Conservation (phyloP, 2,797 vertebrate genomes). For the Falco biarmicus region DNA sequence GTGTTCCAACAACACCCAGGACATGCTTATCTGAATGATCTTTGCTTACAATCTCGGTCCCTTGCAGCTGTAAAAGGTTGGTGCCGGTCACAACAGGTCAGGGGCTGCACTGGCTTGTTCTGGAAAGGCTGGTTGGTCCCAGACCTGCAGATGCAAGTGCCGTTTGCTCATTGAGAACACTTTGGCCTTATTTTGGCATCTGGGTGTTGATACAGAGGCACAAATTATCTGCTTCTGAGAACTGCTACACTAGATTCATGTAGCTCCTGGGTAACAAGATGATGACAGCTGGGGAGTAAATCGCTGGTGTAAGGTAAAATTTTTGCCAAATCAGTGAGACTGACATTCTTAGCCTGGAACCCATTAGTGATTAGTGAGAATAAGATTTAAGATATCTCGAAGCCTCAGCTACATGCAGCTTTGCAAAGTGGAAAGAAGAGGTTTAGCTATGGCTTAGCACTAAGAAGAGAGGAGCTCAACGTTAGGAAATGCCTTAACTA, state of each 20-base stretch:
- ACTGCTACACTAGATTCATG: slow-evolving; percentile 8
- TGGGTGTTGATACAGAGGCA: not conserved
- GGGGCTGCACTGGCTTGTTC: not conserved
- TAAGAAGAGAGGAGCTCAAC: not conserved
- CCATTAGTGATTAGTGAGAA: slow-evolving; percentile 14
- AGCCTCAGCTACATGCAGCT: slow-evolving; percentile 3
- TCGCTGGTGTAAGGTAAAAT: slow-evolving; percentile 38
- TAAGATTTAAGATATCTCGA: slow-evolving; percentile 48
- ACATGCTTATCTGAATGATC: not conserved
- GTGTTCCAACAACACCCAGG: not conserved
- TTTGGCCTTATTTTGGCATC: not conserved
- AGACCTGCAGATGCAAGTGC: not conserved
- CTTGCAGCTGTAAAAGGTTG: slow-evolving; percentile 26
- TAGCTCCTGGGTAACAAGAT: slow-evolving; percentile 28
- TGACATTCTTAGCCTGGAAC: slow-evolving; percentile 43
- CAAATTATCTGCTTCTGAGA: slow-evolving; percentile 14
- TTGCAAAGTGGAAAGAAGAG: slow-evolving; percentile 21
- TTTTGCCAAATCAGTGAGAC: slow-evolving; percentile 42
- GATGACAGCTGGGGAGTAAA: slow-evolving; percentile 41
- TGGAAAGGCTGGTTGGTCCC: not conserved
- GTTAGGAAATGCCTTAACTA: not conserved
- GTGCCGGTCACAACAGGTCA: slow-evolving; percentile 21
- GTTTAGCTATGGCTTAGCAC: not conserved
- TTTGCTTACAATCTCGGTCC: not conserved
- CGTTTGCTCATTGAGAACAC: not conserved